Percentiles rank a stretch among this genome's conserved stretches.
Evolutionary conservation across 2,113 vertebrate genomes (phyloP).

Genomic region (Chrysochloris asiatica): DNA sequence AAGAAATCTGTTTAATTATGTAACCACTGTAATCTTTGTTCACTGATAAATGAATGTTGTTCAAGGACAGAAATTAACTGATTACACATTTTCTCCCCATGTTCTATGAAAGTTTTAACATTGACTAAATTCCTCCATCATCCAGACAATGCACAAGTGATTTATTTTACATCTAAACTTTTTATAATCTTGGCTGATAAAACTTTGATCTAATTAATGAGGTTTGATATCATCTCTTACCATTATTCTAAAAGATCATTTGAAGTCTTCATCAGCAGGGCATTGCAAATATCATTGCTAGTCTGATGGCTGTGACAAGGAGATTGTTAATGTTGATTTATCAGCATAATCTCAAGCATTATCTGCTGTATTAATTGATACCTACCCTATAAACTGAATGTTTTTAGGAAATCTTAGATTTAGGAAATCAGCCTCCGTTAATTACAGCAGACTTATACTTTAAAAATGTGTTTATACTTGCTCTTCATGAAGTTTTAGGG

Average conservation of each 20-base stretch:
- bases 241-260: neutral
- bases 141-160: neutral
- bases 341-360: neutral
- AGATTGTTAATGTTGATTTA: neutral
- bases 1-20: neutral
- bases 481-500: neutral
- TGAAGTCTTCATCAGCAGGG: neutral
- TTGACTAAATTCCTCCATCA: neutral
- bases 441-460: neutral
- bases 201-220: neutral
- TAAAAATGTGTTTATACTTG: neutral
- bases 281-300: neutral
- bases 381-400: neutral
- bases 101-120: neutral
- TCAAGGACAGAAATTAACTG: neutral
- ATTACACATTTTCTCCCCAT: neutral
- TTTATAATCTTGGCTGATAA: neutral
- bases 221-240: neutral
- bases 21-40: neutral
- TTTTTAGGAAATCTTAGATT: conserved; percentile 28
- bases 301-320: neutral
- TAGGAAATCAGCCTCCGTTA: neutral
- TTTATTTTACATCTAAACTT: neutral
- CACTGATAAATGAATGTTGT: neutral
- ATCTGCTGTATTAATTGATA: neutral